Evolutionary conservation across 2,888 invertebrate species (phyloP).

Genomic region (Limnephilus marmoratus): DNA sequence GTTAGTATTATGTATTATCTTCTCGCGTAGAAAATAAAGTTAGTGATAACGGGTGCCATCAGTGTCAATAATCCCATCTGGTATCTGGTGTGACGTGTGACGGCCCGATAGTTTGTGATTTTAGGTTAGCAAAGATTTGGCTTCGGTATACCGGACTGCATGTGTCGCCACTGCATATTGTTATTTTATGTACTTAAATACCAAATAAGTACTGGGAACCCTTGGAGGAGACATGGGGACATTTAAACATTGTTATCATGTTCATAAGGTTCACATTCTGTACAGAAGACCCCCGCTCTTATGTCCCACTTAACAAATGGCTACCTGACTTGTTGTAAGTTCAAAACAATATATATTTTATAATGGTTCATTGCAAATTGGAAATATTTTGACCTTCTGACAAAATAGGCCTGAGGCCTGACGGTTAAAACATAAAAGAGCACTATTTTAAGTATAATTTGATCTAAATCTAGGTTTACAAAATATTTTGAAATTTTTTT

Average conservation of each 20-base stretch:
- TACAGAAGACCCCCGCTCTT: neutral
- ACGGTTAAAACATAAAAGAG: too few relatives aligned
- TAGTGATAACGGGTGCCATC: constrained; percentile 25
- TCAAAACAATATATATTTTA: too few relatives aligned
- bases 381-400: too few relatives aligned
- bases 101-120: constrained; percentile 37
- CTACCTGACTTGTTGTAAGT: too few relatives aligned
- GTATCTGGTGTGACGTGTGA: constrained; percentile 12
- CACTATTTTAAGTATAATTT: neutral
- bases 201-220: neutral
- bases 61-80: constrained; percentile 10
- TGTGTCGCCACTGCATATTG: neutral
- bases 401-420: too few relatives aligned
- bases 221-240: neutral
- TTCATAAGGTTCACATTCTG: neutral
- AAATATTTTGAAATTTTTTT: neutral
- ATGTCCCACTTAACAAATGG: neutral
- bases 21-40: constrained; percentile 11
- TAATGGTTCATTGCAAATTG: too few relatives aligned
- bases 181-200: neutral
- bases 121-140: constrained; percentile 38
- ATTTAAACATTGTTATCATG: neutral
- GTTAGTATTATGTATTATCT: constrained; percentile 33
- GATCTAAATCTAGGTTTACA: neutral
- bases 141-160: neutral